Evolutionary conservation across 2,888 invertebrate species (phyloP), one percentile per base, ranked within the genome.

Genomic region (Lepidocyrtoides sp.): DNA sequence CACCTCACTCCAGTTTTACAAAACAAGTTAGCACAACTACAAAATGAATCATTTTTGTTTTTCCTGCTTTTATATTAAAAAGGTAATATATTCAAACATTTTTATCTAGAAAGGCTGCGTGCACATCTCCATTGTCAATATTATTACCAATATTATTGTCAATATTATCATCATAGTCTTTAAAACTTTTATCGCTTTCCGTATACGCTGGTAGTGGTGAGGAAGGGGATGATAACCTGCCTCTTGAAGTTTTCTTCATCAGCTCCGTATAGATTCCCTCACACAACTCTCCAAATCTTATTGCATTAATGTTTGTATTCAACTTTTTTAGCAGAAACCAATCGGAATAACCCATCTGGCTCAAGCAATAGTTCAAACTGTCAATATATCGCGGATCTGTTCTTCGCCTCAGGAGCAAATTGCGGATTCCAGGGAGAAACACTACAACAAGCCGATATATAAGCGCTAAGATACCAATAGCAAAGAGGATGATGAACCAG

Each of bases 401-500:
- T 84, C 85, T 69, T 20, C 91, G 90, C 10, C 82, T 23, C 2
- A 94, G 29, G 12, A 93, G 26, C 12, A 54, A 17, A 26, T 90
- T 91, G 23, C 94, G 83, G n/a, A 94, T 5, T n/a, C 87, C 86
- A n/a, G 93, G 92, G 0, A 92, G 44, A n/a, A 91, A 10, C 7
- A 94, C 17, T 5, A 93, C 90, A 14, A 89, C 17, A 2, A 94
- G 29, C 20, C 95, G 92, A 92, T 94, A 94, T 26, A 94, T 20
- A 0, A 95, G 57, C 12, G 93, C 92, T 0, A 93, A 86, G 0
- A 94, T 93, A 4, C 94, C 93, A 44, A 94, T 90, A 41, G 92
- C 88, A 7, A 94, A 93, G 75, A 95, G 84, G 66, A 94, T 93
- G 51, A 95, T 94, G 91, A 94, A 95, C 95, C 95, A 95, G 89